Evolutionary conservation across 2,888 invertebrate species (phyloP).

Genomic region (Baccha elongata): DNA sequence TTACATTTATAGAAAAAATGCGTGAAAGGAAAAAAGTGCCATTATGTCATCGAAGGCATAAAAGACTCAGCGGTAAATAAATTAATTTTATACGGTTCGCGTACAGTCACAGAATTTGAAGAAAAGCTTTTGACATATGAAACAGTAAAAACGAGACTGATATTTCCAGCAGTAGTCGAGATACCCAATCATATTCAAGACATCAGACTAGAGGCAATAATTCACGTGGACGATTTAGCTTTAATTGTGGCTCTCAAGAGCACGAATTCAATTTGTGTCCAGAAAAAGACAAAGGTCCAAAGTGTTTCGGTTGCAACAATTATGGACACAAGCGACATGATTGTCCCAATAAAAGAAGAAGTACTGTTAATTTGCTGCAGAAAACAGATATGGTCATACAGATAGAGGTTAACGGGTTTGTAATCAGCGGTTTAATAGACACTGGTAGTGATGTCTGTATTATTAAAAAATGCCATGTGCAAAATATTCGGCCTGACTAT

Average conservation of each 20-base stretch:
- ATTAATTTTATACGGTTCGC: conserved; percentile 35
- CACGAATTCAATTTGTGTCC: conserved; percentile 21
- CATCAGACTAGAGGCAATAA: not conserved
- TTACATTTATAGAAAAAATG: not conserved
- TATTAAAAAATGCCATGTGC: conserved; percentile 14
- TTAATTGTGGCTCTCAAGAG: conserved; percentile 25
- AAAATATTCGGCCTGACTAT: conserved; percentile 14
- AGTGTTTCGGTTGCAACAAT: conserved; percentile 21
- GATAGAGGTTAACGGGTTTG: conserved; percentile 8
- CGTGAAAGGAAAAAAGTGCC: not conserved
- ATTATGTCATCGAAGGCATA: conserved; percentile 55
- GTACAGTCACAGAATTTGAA: conserved; percentile 27
- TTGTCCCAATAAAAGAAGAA: conserved; percentile 20
- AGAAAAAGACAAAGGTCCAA: conserved; percentile 34
- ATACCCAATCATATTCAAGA: not conserved
- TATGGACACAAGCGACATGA: conserved; percentile 24
- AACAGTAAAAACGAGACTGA: too few relatives aligned
- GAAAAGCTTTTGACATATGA: conserved; percentile 10
- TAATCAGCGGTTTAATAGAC: conserved; percentile 20
- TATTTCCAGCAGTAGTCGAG: not conserved
- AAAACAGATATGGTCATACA: conserved; percentile 36
- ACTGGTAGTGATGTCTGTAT: conserved; percentile 31
- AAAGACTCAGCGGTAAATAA: conserved; percentile 35
- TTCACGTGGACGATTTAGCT: conserved; percentile 5
- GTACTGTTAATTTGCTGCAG: conserved; percentile 11